Evolutionary conservation across 2,113 vertebrate species (phyloP), one percentile per base, ranked within the genome.

Genomic region (Nettapus auritus): DNA sequence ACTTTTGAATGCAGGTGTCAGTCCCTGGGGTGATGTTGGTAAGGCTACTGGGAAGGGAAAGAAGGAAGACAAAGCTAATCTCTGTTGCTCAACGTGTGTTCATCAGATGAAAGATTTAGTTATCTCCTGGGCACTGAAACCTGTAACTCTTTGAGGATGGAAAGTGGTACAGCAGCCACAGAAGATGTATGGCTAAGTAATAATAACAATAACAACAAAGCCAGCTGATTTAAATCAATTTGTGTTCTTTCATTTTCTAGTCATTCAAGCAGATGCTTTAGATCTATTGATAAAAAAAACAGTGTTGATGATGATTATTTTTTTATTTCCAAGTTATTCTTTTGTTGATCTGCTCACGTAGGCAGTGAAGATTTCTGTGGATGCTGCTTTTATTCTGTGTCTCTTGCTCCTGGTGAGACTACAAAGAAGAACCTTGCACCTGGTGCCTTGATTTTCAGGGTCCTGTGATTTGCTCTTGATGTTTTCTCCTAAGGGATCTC

Each of bases 401-500:
- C n/a, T 23, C 38, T 82, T 1, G 0, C 31, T 87, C 26, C 59
- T 63, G 42, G 33, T 70, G 78, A 79, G 13, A 36, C 50, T 52
- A 53, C 38, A 52, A 69, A 66, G 63, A 90, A 2, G 0, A 91
- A 64, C 26, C 22, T 84, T 28, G 64, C 4, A 4, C 29, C 67
- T 14, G 8, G n/a, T 87, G 40, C 66, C 13, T 62, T 67, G 60
- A 29, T 15, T 59, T 90, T 89, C 0, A 0, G 42, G 25, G 70
- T 60, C 38, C 84, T 82, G 36, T 89, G 60, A 81, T 86, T 68
- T 1, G 2, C 56, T 88, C 55, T 83, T 70, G 17, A 70, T 81
- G 60, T 60, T 80, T 88, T 52, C 52, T 80, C 38, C 78, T 77
- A 96, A 99, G 99, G 97, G 97, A 99, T 90, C 98, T 99, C 29